Conservation (phyloP, 2,797 vertebrate species). For the Trachurus trachurus region DNA sequence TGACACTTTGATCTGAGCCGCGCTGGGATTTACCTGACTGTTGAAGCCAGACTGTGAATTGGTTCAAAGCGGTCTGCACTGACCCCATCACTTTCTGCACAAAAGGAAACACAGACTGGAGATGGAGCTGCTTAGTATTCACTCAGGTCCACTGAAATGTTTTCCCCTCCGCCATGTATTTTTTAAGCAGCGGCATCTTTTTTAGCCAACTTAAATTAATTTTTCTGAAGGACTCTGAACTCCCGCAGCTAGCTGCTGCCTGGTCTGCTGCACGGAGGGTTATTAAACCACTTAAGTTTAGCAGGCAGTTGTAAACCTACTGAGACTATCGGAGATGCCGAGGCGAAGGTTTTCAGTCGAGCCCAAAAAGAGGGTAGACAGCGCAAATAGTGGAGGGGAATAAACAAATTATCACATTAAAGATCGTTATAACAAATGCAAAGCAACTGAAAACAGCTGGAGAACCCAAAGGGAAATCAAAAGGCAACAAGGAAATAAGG, state of each 20-base stretch:
- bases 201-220: constrained; percentile 3
- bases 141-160: background rate
- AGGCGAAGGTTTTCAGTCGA: too few species aligned
- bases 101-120: constrained; percentile 21
- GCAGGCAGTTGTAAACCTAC: background rate
- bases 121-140: constrained; percentile 27
- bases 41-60: constrained; percentile 19
- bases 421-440: too few species aligned
- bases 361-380: too few species aligned
- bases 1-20: constrained; percentile 44
- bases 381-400: too few species aligned
- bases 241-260: background rate
- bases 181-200: constrained; percentile 14
- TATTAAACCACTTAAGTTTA: constrained; percentile 27
- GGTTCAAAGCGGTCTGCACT: constrained; percentile 46
- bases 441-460: too few species aligned
- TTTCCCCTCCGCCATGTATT: constrained; percentile 3
- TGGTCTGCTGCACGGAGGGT: background rate
- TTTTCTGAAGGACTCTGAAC: constrained; percentile 6
- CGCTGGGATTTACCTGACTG: constrained; percentile 46
- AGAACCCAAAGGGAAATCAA: too few species aligned
- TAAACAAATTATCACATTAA: too few species aligned
- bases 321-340: background rate
- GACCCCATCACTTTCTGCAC: constrained; percentile 30
- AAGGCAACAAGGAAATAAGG: too few species aligned